Percentiles rank a stretch among this genome's conserved stretches.
phyloP scores from a whole-genome alignment of 2,113 vertebrate genomes.

The Lycaon pictus region DNA sequence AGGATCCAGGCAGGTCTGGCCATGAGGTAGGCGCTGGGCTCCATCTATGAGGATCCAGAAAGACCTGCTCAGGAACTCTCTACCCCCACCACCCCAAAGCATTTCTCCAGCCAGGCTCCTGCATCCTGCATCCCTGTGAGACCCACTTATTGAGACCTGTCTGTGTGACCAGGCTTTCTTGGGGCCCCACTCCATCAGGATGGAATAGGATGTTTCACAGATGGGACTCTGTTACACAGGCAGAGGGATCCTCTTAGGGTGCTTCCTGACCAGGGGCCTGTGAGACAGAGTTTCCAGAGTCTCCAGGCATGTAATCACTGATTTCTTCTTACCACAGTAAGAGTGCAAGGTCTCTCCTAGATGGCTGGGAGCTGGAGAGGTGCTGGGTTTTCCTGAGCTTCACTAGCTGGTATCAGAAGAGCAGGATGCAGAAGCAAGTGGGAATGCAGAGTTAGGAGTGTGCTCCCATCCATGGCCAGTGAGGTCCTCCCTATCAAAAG shows the following conservation, averaged over 20 bases:
- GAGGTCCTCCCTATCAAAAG: neutral
- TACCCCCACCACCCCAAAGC: neutral
- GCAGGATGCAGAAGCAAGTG: accelerated
- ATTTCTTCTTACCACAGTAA: no score
- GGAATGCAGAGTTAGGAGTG: neutral
- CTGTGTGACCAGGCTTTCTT: accelerated
- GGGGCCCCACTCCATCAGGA: accelerated
- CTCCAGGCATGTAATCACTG: accelerated
- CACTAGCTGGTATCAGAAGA: neutral
- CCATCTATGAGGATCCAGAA: neutral
- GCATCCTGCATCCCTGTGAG: neutral
- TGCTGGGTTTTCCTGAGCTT: neutral
- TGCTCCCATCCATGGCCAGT: accelerated
- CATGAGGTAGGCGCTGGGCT: accelerated
- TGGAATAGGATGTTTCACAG: neutral
- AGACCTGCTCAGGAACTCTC: no score
- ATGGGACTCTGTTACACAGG: no score
- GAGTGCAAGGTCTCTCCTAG: neutral
- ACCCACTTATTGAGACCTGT: neutral
- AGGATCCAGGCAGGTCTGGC: no score
- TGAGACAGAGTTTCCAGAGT: neutral
- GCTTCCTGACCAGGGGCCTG: neutral
- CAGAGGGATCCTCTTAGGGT: neutral
- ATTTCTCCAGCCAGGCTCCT: neutral
- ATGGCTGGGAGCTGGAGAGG: neutral